Percentiles rank a stretch among this genome's conserved stretches.
These are phyloP conservation scores for Grammomys surdaster DNA, from an alignment of 2,113 vertebrate species.

Conservation along the genomic window DNA sequence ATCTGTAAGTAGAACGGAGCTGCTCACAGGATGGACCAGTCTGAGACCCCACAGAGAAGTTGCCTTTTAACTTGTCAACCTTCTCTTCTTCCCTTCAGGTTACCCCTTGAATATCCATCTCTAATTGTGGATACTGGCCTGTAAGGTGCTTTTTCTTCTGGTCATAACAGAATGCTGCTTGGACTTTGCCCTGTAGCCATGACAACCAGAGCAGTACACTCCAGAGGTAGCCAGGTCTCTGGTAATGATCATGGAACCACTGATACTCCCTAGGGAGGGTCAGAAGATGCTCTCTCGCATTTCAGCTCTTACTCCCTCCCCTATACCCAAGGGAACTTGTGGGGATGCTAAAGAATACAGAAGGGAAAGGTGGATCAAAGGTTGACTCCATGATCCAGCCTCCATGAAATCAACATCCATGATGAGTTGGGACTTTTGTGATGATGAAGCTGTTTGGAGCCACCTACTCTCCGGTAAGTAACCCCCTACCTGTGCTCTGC, in stretches of 20 bases:
- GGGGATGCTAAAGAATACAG: neutral
- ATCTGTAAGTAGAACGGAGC: neutral
- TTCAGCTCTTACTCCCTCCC: neutral
- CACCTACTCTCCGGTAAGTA: neutral
- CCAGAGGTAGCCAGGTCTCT: neutral
- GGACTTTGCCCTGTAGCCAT: neutral
- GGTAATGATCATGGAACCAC: neutral
- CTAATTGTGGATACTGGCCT: neutral
- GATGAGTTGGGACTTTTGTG: neutral
- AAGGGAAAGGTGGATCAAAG: neutral
- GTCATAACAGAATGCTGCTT: neutral
- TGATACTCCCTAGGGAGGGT: neutral
- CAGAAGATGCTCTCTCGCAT: no score
- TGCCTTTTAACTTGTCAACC: neutral
- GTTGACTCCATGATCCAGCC: neutral
- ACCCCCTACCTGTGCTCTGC: neutral
- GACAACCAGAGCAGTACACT: neutral
- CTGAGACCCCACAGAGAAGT: neutral
- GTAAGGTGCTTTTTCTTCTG: neutral
- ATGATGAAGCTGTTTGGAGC: neutral
- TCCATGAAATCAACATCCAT: neutral
- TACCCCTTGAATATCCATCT: neutral
- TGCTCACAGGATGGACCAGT: neutral
- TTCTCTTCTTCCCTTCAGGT: neutral
- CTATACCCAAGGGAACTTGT: neutral